Base-by-base conservation (phyloP, 1,140 invertebrate genomes). In the Plectrocnemia conspersa region DNA sequence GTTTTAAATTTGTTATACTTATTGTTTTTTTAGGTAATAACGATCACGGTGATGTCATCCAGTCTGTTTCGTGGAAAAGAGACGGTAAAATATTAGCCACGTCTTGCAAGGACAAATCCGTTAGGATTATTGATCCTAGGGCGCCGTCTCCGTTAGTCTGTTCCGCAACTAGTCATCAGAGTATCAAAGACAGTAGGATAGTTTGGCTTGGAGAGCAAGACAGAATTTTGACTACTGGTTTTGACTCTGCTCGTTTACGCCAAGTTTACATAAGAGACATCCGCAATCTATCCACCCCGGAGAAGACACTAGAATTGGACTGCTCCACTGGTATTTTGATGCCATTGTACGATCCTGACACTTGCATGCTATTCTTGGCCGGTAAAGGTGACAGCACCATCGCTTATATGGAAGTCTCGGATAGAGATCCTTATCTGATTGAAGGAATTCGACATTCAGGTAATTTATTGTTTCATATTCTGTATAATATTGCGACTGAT, bases 331-430 rank as follows among this genome's bases (percentile, higher is more conserved):
- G 91, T 21, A 86, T 92, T 50, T 67, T 95, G 40, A 92, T 95
- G 78, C 91, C 92, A 0, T 71, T 94, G 0, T 93, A 83, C 69
- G 93, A 96, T 77, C 71, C 86, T 24, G 93, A 96, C 63, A 96
- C 93, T 16, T 88, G 89, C 59, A 94, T 96, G 92, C 76, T 96
- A 18, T 96, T 96, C 72, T 71, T 96, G 25, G 87, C 88, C 62
- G 92, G 91, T n/a, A 94, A 96, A 76, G 90, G 88, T 6, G 91
- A 93, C 65, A 89, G 87, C 0, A 90, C 89, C 0, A 91, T 93
- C 36, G 76, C 82, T 21, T 93, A 91, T 63, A 82, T 91, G 81
- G 90, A 93, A 74, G 79, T 93, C 0, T 84, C 79, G 22, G 88
- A 92, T 53, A 82, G 85, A 63, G 89, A 93, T 64, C 90, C 90